Evolutionary conservation across 2,888 invertebrate species (phyloP).

Genomic region (Phymatocera aterrima): DNA sequence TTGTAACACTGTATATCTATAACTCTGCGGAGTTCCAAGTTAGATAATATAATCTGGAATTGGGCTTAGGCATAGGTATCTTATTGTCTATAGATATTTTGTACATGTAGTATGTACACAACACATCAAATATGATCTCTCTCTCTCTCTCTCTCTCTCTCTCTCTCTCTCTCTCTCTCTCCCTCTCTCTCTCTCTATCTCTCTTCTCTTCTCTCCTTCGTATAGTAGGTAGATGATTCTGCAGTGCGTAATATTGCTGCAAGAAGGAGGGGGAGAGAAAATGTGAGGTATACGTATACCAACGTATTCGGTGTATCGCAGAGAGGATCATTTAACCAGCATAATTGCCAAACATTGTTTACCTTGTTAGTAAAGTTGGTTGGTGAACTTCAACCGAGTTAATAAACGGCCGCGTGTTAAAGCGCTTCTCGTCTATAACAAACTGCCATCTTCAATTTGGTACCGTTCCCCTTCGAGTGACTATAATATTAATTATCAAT

Average conservation of each 20-base stretch:
- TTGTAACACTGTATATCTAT: no score
- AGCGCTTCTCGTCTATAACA: constrained; percentile 4
- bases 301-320: neutral
- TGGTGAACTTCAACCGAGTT: constrained; percentile 31
- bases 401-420: constrained; percentile 37
- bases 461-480: constrained; percentile 25
- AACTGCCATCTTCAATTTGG: constrained; percentile 25
- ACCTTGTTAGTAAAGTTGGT: constrained; percentile 67
- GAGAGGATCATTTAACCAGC: constrained; percentile 67
- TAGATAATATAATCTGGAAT: no score
- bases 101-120: no score
- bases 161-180: no score
- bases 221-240: no score
- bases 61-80: no score
- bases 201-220: no score
- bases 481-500: neutral
- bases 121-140: no score
- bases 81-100: no score
- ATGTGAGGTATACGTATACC: neutral
- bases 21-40: no score
- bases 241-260: neutral
- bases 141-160: no score
- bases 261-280: neutral
- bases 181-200: no score
- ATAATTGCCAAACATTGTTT: constrained; percentile 74